Percentiles rank a stretch among this genome's conserved stretches.
phyloP scores from a whole-genome alignment of 2,797 vertebrate species.

The Pseudochirops cupreus region DNA sequence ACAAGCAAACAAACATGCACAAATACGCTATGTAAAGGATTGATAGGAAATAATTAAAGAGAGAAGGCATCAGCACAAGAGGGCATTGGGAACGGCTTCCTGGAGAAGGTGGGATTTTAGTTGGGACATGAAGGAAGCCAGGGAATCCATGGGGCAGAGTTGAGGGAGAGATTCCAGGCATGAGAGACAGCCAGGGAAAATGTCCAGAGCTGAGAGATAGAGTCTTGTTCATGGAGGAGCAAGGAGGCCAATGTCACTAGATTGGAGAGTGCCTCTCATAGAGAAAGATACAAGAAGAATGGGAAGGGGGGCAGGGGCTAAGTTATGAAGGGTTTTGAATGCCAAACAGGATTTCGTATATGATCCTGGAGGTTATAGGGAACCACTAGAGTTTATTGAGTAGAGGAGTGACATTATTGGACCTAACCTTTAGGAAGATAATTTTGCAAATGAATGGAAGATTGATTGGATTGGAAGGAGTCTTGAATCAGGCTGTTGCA shows the following conservation, averaged over 20 bases:
- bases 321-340: too few relatives aligned
- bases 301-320: too few relatives aligned
- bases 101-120: neutral
- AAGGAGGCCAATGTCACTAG: neutral
- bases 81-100: neutral
- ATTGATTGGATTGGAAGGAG: too few relatives aligned
- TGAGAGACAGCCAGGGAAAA: neutral
- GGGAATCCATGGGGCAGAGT: neutral
- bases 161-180: neutral
- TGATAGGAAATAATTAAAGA: neutral
- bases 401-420: too few relatives aligned
- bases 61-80: neutral
- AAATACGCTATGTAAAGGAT: neutral
- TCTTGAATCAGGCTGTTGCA: neutral
- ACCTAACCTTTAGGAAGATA: too few relatives aligned
- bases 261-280: neutral
- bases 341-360: too few relatives aligned
- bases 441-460: too few relatives aligned
- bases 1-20: neutral
- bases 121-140: neutral
- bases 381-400: too few relatives aligned
- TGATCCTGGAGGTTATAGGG: too few relatives aligned
- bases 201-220: neutral
- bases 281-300: neutral
- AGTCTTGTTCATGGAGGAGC: neutral